Evolutionary conservation across 2,113 vertebrate species (phyloP).

Genomic region (Dicrurus megarhynchus): DNA sequence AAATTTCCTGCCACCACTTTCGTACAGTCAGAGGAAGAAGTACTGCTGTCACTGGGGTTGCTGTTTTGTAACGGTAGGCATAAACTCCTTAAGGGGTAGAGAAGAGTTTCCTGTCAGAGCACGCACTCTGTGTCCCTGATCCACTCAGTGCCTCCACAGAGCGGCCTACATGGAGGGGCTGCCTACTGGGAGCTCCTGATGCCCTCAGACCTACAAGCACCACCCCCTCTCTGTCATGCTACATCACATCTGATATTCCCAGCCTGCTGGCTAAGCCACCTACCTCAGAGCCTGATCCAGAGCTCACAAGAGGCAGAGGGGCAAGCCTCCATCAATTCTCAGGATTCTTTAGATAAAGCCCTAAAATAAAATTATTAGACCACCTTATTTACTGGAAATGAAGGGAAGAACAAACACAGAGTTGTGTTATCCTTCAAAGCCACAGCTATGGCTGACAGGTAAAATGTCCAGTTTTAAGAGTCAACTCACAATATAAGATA

Average conservation of each 20-base stretch:
- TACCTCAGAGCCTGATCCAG: not conserved
- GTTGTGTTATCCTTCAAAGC: not conserved
- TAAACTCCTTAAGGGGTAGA: not conserved
- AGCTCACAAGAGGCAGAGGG: not conserved
- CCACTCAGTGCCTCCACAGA: not conserved
- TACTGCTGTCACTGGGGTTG: not conserved
- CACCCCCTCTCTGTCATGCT: not conserved
- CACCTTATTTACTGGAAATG: not conserved
- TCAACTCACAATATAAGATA: not conserved
- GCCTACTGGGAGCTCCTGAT: not conserved
- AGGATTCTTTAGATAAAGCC: not conserved
- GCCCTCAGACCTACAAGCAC: not conserved
- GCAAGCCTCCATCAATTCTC: not conserved
- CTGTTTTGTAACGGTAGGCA: not conserved
- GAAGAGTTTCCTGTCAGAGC: not conserved
- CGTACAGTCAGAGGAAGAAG: not conserved
- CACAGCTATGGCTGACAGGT: not conserved
- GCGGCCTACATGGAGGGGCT: not conserved
- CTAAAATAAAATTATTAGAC: not conserved
- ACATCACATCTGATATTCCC: rapidly evolving
- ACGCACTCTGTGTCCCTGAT: not conserved
- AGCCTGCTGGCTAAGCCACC: not conserved
- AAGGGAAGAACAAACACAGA: not conserved
- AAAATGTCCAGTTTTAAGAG: not conserved
- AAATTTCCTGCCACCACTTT: not conserved